Evolutionary conservation across 2,113 vertebrate species (phyloP), one percentile per base, ranked within the genome.

Genomic region (Rhodinocichla rosea): DNA sequence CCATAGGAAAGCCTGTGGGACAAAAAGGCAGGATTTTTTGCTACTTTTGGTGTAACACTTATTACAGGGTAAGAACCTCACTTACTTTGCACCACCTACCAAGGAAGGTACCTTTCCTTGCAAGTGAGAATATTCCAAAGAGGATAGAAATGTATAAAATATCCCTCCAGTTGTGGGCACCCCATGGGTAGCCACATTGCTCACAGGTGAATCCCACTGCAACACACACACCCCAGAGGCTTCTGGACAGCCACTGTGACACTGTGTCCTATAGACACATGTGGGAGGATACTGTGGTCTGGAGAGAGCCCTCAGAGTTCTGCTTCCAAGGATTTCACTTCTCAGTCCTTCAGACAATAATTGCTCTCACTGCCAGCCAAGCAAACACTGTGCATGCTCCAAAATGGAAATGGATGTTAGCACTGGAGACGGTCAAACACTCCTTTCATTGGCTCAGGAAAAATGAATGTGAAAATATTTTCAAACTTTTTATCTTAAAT

Each of bases 231-330:
- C 5, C 3, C 19, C 2, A 15, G 0, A 10, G 21, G 6, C 26
- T 7, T 56, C 75, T 52, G 49, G 68, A 73, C 7, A 73, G 52
- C 24, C n/a, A 23, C 18, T 60, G 30, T 35, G 47, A 30, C 47
- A 42, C 15, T 0, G 33, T 57, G 56, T n/a, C 33, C 33, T n/a
- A 2, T n/a, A 33, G 52, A 53, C 52, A 55, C 18, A 0, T 0
- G 0, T 20, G 15, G 30, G 15, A 42, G 8, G 12, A n/a, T 32
- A 5, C 7, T 47, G 52, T 32, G 56, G 35, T 35, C 55, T 45
- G 53, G 15, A 68, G 39, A 57, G 55, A 75, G 15, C 15, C 32
- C 42, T 63, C 15, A 10, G 47, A 73, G 62, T n/a, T 84, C 69
- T 20, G 6, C 47, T 91, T 60, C 44, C 37, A n/a, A 60, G 28